Conservation (phyloP, 1,140 invertebrate species). For the Bombus pyrosoma region DNA sequence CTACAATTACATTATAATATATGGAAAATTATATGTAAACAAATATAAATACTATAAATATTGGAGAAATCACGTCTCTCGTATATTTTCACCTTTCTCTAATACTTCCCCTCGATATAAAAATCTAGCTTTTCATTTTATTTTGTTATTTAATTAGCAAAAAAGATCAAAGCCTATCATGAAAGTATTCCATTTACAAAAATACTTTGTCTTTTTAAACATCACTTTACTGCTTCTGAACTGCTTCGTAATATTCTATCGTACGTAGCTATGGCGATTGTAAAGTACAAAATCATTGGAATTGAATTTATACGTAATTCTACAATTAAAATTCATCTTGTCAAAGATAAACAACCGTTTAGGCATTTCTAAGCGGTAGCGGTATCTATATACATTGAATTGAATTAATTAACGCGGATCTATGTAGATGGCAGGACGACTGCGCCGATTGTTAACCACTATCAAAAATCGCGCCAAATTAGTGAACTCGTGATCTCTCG, state of each 20-base stretch:
- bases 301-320: background rate
- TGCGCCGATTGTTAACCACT: background rate
- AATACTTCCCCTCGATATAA: too few species aligned
- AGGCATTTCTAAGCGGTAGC: too few species aligned
- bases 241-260: too few species aligned
- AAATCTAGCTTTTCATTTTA: background rate
- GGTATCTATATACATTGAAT: background rate
- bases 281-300: background rate
- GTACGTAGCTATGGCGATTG: background rate
- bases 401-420: background rate
- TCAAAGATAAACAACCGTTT: background rate
- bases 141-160: background rate
- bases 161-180: too few species aligned
- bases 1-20: slow-evolving; percentile 70
- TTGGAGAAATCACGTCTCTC: slow-evolving; percentile 33
- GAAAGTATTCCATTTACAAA: background rate
- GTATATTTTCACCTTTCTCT: slow-evolving; percentile 1
- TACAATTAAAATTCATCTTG: background rate
- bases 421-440: background rate
- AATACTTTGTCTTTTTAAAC: too few species aligned
- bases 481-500: background rate
- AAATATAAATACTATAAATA: slow-evolving; percentile 73
- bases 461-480: slow-evolving; percentile 4
- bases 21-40: slow-evolving; percentile 72
- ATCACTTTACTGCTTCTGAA: too few species aligned